Evolutionary conservation across 2,113 vertebrate genomes (phyloP), one percentile per base, ranked within the genome.

Genomic region (Leucosticte australis): DNA sequence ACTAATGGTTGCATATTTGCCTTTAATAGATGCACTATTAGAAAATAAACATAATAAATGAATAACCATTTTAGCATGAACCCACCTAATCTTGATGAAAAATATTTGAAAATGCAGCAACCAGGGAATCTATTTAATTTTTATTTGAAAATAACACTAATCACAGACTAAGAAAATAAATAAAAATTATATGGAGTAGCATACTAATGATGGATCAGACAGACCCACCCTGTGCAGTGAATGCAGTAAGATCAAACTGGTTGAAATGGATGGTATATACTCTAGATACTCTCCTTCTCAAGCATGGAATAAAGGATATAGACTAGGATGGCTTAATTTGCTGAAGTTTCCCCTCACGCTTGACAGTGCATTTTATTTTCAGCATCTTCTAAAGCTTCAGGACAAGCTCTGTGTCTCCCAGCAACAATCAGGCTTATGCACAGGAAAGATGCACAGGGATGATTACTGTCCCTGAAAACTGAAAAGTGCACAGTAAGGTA

Each of bases 31-130:
- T 87, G 80, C 39, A 70, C 73, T 90, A 78, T 89, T 87, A 92
- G 91, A 93, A 98, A 95, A 88, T 85, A 97, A 98, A 81, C 79
- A 77, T 92, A 97, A 98, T 69, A 96, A 96, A 97, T 96, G 93
- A 95, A 92, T 94, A 95, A 94, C 90, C 46, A 87, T 95, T 97
- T 96, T 95, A 86, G 86, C 69, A 86, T 64, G 60, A 89, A 95
- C 71, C 94, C 90, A 96, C 78, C 93, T 91, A 14, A 68, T 95
- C 92, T 92, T 87, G 78, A 94, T 88, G 86, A 97, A 97, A 98
- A 96, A 92, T 94, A 93, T 71, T 74, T 86, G 60, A 96, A 96
- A 97, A 94, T 57, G 69, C 90, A 96, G 91, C 65, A 91, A 83
- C 42, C 85, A 93, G 46, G 71, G 55, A 94, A 63, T 87, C 82